A percentile compares a stretch with the other conserved stretches of the same genome.
Conservation (phyloP, 1,140 invertebrate genomes). For the Anadara kagoshimensis region DNA sequence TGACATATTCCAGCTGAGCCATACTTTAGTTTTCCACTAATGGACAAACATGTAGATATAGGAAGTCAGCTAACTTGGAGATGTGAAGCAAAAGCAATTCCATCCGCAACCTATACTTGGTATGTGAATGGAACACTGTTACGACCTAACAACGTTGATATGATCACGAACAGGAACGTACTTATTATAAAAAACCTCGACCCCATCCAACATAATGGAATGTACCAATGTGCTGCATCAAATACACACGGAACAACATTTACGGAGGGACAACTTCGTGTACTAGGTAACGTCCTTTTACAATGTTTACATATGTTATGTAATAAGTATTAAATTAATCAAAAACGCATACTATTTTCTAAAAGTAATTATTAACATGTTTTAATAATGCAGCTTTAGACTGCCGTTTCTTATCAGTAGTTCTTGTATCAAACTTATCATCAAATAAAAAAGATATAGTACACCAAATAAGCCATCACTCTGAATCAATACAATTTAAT, state of each 20-base stretch:
- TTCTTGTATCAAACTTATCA: no score
- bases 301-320: background rate
- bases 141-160: constrained; percentile 71
- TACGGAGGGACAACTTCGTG: constrained; percentile 32
- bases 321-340: no score
- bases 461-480: no score
- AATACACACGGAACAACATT: constrained; percentile 33
- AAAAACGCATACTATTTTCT: no score
- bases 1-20: constrained; percentile 82
- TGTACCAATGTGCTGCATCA: constrained; percentile 37
- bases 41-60: constrained; percentile 90
- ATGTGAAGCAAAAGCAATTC: constrained; percentile 96
- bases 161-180: constrained; percentile 27
- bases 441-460: no score
- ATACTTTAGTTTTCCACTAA: constrained; percentile 91
- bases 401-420: no score
- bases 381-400: no score
- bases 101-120: constrained; percentile 94
- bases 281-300: constrained; percentile 21
- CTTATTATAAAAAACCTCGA: constrained; percentile 34
- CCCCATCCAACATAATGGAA: constrained; percentile 31
- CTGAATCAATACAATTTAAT: no score
- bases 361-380: no score
- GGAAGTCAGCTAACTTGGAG: constrained; percentile 89
- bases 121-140: constrained; percentile 83